Evolutionary conservation across 2,113 vertebrate species (phyloP).

Genomic region (Nestor notabilis): DNA sequence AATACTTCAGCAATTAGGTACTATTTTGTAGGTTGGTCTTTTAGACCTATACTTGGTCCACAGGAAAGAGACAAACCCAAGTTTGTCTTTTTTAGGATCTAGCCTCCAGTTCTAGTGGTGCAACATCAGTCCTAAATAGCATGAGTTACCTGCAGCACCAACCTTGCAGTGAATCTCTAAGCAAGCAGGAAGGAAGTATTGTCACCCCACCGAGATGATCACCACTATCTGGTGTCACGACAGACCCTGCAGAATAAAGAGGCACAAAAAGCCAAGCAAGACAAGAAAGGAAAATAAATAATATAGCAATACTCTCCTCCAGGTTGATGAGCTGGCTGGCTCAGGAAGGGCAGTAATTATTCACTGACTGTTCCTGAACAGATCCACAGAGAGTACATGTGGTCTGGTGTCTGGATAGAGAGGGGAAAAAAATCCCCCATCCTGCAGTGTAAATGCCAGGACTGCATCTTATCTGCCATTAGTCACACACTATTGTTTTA

Average conservation of each 20-base stretch:
- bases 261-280: not conserved
- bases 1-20: not conserved
- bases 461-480: not conserved
- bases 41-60: not conserved
- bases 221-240: rapidly evolving
- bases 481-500: not conserved
- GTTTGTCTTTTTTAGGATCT: not conserved
- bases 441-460: not conserved
- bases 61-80: not conserved
- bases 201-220: rapidly evolving
- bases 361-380: not conserved
- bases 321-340: not conserved
- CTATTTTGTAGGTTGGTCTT: not conserved
- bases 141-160: not conserved
- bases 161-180: rapidly evolving
- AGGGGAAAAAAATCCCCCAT: not conserved
- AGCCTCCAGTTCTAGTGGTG: not conserved
- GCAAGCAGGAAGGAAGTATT: not conserved
- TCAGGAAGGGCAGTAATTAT: not conserved
- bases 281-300: not conserved
- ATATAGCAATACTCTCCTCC: not conserved
- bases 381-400: not conserved
- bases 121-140: not conserved
- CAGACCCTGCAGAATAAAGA: not conserved
- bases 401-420: not conserved